A percentile compares a stretch with the other conserved stretches of the same genome.
Conservation (phyloP, 1,140 invertebrate genomes). For the Brachystomella parvula region DNA sequence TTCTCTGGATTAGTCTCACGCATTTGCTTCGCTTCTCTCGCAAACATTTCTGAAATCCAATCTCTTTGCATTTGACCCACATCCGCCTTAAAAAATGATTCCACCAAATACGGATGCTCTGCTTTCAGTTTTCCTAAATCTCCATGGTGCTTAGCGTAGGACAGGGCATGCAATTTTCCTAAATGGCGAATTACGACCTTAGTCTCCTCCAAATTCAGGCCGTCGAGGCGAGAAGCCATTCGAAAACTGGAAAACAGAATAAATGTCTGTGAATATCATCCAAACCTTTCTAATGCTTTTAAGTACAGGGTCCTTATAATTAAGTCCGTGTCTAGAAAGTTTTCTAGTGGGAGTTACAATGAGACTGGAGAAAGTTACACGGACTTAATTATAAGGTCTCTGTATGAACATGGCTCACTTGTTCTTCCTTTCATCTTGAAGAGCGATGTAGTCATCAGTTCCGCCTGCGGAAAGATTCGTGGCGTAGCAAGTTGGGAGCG, state of each 20-base stretch:
- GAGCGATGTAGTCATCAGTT: slow-evolving; percentile 13
- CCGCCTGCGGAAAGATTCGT: not conserved
- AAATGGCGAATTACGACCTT: slow-evolving; percentile 38
- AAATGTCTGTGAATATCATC: no score
- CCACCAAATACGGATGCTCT: slow-evolving; percentile 39
- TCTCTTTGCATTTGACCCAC: not conserved
- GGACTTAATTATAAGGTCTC: no score
- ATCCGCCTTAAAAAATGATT: slow-evolving; percentile 21
- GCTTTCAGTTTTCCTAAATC: slow-evolving; percentile 14
- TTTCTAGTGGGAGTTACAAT: no score
- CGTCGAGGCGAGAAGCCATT: slow-evolving; percentile 18
- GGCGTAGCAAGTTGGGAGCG: slow-evolving; percentile 8
- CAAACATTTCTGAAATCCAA: slow-evolving; percentile 5
- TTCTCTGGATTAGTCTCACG: not conserved
- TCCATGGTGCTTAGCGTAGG: slow-evolving; percentile 40
- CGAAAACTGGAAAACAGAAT: slow-evolving; percentile 16
- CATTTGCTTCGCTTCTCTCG: not conserved
- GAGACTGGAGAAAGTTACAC: no score
- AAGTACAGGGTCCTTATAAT: no score
- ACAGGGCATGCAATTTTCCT: slow-evolving; percentile 43
- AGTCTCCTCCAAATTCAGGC: slow-evolving; percentile 18
- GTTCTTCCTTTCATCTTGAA: slow-evolving; percentile 4
- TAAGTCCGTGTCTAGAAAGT: no score
- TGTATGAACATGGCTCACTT: no score
- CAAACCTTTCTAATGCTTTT: no score